A percentile compares a stretch with the other conserved stretches of the same genome.
phyloP scores from a whole-genome alignment of 2,113 vertebrate genomes.

The Bagarius yarrelli region DNA sequence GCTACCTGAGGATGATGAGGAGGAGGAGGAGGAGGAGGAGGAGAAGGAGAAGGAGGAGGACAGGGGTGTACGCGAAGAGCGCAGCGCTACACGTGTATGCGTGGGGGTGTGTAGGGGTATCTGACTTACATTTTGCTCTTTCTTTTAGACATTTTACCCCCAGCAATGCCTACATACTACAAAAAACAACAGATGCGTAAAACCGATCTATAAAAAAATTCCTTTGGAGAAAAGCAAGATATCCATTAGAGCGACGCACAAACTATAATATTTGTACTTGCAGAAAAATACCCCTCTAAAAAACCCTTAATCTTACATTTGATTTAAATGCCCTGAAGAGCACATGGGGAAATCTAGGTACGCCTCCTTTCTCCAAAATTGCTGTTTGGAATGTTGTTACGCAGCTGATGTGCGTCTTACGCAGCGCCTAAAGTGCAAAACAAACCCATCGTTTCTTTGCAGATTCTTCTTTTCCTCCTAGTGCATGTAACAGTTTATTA shows the following conservation, averaged over 20 bases:
- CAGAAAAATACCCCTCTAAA: too few species aligned
- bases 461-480: too few species aligned
- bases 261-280: too few species aligned
- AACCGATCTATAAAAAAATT: background rate
- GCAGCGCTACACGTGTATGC: background rate
- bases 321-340: background rate
- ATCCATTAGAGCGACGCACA: background rate
- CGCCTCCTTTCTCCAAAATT: background rate
- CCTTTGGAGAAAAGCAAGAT: background rate
- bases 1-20: background rate
- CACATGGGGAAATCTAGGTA: background rate
- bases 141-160: background rate
- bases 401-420: background rate
- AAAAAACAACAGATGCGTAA: background rate
- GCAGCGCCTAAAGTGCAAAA: background rate
- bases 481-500: background rate
- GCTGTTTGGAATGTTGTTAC: background rate
- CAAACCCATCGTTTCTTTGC: background rate
- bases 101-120: background rate
- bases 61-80: background rate
- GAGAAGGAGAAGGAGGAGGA: background rate
- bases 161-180: background rate
- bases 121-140: constrained; percentile 4
- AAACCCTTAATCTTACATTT: too few species aligned
- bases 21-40: background rate